Conservation (phyloP, 1,140 invertebrate species). For the Cotesia chilonis region DNA sequence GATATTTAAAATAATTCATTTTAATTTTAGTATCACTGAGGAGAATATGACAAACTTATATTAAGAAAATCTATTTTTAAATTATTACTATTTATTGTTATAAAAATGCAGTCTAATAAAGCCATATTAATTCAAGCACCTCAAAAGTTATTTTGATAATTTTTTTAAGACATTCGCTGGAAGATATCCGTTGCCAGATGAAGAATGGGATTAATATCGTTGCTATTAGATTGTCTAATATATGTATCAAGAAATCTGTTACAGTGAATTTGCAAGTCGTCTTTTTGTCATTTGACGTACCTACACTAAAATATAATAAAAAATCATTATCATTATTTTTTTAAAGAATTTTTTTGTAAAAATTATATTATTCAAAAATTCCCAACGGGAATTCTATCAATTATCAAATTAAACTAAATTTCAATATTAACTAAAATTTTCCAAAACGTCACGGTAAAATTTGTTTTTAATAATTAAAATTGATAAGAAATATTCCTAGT, state of each 20-base stretch:
- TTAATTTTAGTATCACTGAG: too few species aligned
- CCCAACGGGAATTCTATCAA: too few species aligned
- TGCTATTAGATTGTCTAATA: constrained; percentile 42
- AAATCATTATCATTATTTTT: neutral
- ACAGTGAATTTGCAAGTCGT: constrained; percentile 24
- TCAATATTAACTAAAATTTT: too few species aligned
- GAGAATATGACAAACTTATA: too few species aligned
- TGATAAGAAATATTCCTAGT: too few species aligned
- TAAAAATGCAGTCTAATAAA: too few species aligned
- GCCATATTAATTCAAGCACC: constrained; percentile 35
- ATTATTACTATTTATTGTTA: neutral
- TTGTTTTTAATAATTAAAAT: too few species aligned
- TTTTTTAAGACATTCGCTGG: constrained; percentile 38
- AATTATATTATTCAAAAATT: too few species aligned
- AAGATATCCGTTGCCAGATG: constrained; percentile 44
- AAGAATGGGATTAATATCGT: constrained; percentile 42
- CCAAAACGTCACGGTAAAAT: too few species aligned
- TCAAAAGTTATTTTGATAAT: constrained; percentile 43
- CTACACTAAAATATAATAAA: neutral
- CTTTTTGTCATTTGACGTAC: neutral
- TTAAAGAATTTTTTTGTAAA: too few species aligned
- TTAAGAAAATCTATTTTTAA: neutral
- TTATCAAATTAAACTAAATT: too few species aligned
- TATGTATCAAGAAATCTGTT: constrained; percentile 39
- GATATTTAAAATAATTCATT: too few species aligned